Percentiles rank a stretch among this genome's conserved stretches.
These are phyloP conservation scores for Sus cebifrons DNA, from an alignment of 2,797 vertebrate species.

Conservation along the genomic window DNA sequence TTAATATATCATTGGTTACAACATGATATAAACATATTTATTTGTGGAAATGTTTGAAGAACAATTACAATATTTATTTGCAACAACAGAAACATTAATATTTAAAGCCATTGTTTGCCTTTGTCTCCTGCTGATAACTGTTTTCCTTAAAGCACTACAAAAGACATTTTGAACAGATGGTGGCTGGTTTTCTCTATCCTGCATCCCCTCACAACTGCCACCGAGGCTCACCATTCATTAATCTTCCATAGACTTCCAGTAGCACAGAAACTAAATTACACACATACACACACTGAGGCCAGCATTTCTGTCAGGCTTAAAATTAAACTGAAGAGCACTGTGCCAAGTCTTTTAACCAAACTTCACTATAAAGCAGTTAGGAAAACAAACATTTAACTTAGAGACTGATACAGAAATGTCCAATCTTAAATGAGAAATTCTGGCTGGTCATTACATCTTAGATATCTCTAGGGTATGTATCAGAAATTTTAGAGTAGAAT, in stretches of 20 bases:
- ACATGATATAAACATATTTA: neutral
- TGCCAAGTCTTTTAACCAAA: conserved; percentile 93
- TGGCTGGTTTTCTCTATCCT: conserved; percentile 95
- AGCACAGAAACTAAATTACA: conserved; percentile 98
- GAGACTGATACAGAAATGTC: conserved; percentile 91
- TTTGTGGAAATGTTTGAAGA: conserved; percentile 66
- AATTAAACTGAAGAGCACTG: conserved; percentile 94
- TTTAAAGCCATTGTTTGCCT: conserved; percentile 90
- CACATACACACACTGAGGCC: conserved; percentile 92
- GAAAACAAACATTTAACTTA: conserved; percentile 93
- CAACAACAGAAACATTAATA: conserved; percentile 90
- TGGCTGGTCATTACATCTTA: conserved; percentile 92
- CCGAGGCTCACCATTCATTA: conserved; percentile 97
- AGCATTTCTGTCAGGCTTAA: conserved; percentile 96
- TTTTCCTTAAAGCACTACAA: conserved; percentile 97
- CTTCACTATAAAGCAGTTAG: conserved; percentile 94
- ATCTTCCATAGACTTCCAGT: conserved; percentile 98
- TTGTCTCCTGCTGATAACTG: conserved; percentile 95
- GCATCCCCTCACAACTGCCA: conserved; percentile 97
- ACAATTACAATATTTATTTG: conserved; percentile 86
- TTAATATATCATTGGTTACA: conserved; percentile 24
- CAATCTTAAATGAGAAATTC: conserved; percentile 88
- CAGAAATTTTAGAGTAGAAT: conserved; percentile 81
- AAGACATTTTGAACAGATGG: conserved; percentile 98
- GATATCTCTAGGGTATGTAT: conserved; percentile 86